phyloP scores from a whole-genome alignment of 2,797 vertebrate genomes.

The Sorex maritimensis region DNA sequence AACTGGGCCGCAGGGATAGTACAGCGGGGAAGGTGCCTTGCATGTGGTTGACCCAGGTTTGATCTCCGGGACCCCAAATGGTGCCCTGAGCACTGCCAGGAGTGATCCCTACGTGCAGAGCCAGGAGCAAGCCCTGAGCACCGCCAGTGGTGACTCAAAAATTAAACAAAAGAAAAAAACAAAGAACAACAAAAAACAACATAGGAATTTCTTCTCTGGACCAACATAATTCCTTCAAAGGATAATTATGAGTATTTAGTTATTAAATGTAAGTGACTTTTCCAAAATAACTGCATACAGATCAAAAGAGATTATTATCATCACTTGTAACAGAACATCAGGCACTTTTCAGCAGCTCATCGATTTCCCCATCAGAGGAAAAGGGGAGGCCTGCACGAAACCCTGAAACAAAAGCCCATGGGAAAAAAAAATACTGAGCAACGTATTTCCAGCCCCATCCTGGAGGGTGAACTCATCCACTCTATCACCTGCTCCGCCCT shows the following conservation, averaged over 20 bases:
- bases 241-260: conserved; percentile 28
- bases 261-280: conserved; percentile 28
- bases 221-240: conserved; percentile 28
- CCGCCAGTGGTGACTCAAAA: too few species aligned
- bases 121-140: too few species aligned
- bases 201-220: conserved; percentile 42
- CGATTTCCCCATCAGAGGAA: conserved; percentile 63
- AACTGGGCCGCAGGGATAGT: too few species aligned
- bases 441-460: neutral
- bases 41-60: too few species aligned
- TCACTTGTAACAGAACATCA: conserved; percentile 49
- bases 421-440: conserved; percentile 6
- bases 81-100: too few species aligned
- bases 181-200: too few species aligned
- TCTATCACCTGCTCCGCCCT: conserved; percentile 28
- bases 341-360: conserved; percentile 43
- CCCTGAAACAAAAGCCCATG: conserved; percentile 25
- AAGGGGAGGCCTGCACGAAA: conserved; percentile 30
- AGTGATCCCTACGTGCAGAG: too few species aligned
- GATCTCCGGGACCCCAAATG: too few species aligned
- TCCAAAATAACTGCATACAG: conserved; percentile 13
- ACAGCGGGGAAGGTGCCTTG: too few species aligned
- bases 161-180: neutral
- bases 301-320: conserved; percentile 43
- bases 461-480: neutral